phyloP scores from a whole-genome alignment of 2,113 vertebrate genomes.

The Montifringilla adamsi region DNA sequence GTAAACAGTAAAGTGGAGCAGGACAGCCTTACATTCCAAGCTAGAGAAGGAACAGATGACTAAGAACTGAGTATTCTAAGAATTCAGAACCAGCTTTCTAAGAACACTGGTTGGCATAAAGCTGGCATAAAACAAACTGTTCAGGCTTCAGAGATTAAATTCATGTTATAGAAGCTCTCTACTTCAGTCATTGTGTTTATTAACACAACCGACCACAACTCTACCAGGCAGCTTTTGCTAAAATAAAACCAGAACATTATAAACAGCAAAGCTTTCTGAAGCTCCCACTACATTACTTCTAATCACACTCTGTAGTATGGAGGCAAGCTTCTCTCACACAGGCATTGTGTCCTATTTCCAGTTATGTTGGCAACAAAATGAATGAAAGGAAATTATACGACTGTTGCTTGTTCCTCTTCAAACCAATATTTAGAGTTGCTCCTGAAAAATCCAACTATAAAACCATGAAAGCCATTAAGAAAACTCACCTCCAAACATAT shows the following conservation, averaged over 20 bases:
- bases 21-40: neutral
- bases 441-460: neutral
- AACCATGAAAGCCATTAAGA: neutral
- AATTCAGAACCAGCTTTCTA: constrained; percentile 30
- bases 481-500: neutral
- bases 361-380: neutral
- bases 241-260: neutral
- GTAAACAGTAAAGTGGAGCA: neutral
- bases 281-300: neutral
- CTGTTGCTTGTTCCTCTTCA: neutral
- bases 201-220: constrained; percentile 22
- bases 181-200: constrained; percentile 4
- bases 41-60: neutral
- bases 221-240: neutral
- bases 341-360: neutral
- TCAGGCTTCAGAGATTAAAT: neutral
- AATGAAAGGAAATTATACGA: neutral
- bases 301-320: neutral
- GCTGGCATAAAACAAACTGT: neutral
- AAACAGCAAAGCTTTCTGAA: neutral
- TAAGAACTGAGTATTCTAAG: neutral
- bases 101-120: neutral
- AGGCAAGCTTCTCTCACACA: neutral
- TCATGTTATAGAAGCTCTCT: neutral
- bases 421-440: neutral